Evolutionary conservation across 2,888 invertebrate species (phyloP), one percentile per base, ranked within the genome.

Genomic region (Girardia tigrina): DNA sequence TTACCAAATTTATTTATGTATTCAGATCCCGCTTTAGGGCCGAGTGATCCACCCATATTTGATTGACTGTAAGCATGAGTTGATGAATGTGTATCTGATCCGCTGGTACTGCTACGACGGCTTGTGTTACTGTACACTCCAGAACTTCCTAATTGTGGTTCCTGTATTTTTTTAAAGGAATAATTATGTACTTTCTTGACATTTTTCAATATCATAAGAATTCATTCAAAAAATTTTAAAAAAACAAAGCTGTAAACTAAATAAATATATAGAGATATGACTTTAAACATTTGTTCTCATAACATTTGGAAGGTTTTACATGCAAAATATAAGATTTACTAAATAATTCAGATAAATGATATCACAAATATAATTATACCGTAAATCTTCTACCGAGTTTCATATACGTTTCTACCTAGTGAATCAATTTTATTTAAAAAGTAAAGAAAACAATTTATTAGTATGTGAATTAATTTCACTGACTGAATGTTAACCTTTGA

Each of bases 301-400:
- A 8, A 56, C n/a, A n/a, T n/a, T n/a, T n/a, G n/a, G n/a, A n/a
- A n/a, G n/a, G n/a, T 12, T n/a, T 56, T 56, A 8, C 56, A 56
- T 56, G 56, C 56, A 56, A 56, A n/a, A n/a, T n/a, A 56, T 56
- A 56, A 20, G 23, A 16, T 20, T 23, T 16, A 12, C 56, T 56
- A 56, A 56, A 56, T 23, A 56, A 16, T 56, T 56, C 56, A 6
- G 56, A 8, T n/a, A 23, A 56, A 4, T 56, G 23, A 20, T 4
- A 23, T 56, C 2, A 56, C n/a, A 56, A 20, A 56, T 20, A 56
- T 56, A 56, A n/a, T 56, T n/a, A 56, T 56, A 56, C 56, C 56
- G 56, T 56, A 16, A 56, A 56, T 56, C 56, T 56, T 56, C 56
- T 4, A 56, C 56, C 56, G n/a, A 56, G 56, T 56, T 56, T 56